Evolutionary conservation across 1,140 invertebrate species (phyloP).

Genomic region (Aphidius gifuensis): DNA sequence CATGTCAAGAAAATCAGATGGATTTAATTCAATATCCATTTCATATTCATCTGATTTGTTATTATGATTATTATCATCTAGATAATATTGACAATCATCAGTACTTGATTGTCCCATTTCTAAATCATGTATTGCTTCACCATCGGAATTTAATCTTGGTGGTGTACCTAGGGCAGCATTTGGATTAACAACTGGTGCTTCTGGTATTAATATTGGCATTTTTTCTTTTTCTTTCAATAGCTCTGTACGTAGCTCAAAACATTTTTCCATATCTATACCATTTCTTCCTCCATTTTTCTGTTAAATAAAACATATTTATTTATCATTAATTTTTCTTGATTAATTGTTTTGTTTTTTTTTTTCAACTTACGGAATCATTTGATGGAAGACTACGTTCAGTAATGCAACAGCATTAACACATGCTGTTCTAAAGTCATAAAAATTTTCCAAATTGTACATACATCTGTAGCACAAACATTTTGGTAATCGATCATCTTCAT

Average conservation of each 20-base stretch:
- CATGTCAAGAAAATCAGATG: slow-evolving; percentile 51
- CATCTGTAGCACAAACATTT: slow-evolving; percentile 57
- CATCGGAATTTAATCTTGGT: slow-evolving; percentile 51
- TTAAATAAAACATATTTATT: neutral
- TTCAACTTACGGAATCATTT: slow-evolving; percentile 10
- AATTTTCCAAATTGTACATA: slow-evolving; percentile 58
- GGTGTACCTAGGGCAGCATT: slow-evolving; percentile 53
- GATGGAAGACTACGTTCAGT: slow-evolving; percentile 44
- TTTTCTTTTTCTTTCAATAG: slow-evolving; percentile 45
- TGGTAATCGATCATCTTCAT: slow-evolving; percentile 52
- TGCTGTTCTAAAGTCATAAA: slow-evolving; percentile 56
- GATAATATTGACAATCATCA: too few relatives aligned
- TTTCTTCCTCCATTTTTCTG: slow-evolving; percentile 20
- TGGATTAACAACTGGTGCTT: slow-evolving; percentile 53
- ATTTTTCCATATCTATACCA: slow-evolving; percentile 25
- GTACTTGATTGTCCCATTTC: slow-evolving; percentile 36
- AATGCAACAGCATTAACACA: slow-evolving; percentile 54
- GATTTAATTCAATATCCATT: slow-evolving; percentile 55
- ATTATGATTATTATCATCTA: slow-evolving; percentile 29
- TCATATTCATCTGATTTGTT: slow-evolving; percentile 51
- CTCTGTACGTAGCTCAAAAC: slow-evolving; percentile 38
- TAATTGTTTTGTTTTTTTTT: neutral
- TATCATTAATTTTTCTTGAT: neutral
- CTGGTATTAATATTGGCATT: slow-evolving; percentile 51
- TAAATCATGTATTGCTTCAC: slow-evolving; percentile 47